Evolutionary conservation across 2,113 vertebrate species (phyloP).

Genomic region (Lepidothrix coronata): DNA sequence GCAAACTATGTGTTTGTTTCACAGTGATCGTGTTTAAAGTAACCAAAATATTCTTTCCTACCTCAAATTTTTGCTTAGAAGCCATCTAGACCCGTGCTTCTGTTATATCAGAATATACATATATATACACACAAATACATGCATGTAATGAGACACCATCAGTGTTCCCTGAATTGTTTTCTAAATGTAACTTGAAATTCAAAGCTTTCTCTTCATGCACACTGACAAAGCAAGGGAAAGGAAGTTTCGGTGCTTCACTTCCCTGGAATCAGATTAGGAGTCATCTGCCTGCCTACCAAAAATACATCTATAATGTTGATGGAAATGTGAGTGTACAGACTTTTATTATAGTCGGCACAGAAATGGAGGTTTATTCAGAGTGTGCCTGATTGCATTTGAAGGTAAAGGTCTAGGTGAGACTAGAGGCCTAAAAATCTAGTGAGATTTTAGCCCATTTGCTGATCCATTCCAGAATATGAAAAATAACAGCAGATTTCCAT

Average conservation of each 20-base stretch:
- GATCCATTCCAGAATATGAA: background rate
- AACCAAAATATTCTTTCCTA: background rate
- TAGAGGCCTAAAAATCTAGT: background rate
- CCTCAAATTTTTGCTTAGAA: background rate
- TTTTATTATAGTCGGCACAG: background rate
- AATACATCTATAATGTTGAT: background rate
- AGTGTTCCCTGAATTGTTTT: background rate
- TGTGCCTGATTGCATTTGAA: background rate
- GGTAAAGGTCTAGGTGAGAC: background rate
- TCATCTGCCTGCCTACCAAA: background rate
- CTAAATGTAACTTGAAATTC: background rate
- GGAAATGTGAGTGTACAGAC: background rate
- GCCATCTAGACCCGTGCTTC: background rate
- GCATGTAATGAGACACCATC: fast-evolving
- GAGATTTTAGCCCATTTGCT: background rate
- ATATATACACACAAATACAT: fast-evolving
- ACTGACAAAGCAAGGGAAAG: background rate
- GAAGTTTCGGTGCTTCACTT: background rate
- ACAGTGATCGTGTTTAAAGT: background rate
- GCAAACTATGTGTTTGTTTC: background rate
- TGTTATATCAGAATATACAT: fast-evolving
- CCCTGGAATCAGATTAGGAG: background rate
- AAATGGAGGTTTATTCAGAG: background rate
- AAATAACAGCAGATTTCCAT: background rate
- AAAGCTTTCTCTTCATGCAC: background rate